Evolutionary conservation across 2,888 invertebrate species (phyloP), one percentile per base, ranked within the genome.

Genomic region (Melinopterus prodromus): DNA sequence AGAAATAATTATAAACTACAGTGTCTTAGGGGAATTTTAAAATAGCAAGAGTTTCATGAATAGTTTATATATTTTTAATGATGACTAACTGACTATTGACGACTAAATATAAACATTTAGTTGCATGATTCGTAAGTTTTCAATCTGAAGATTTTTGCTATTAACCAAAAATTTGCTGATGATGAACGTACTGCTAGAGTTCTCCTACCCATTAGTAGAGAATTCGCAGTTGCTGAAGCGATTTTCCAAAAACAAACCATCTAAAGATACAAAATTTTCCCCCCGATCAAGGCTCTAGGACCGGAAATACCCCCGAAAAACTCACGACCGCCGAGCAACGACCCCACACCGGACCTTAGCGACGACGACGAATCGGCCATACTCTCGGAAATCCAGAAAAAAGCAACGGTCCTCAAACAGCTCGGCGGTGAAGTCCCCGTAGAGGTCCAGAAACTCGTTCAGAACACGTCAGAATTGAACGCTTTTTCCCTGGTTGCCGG

Each of bases 401-500:
- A 90, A 83, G 90, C 90, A 9, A 87, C 89, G 83, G 86, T 90
- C 79, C 83, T 91, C 12, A 89, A 90, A 83, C 87, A 89, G 82
- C 83, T 90, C 7, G 89, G 89, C 4, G 89, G 89, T 1, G 88
- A 90, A 79, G 82, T 89, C 77, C 88, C 89, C 3, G 85, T 86
- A 78, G 87, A 87, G 80, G 86, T 88, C 3, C 86, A 87, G 82
- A 85, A 85, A 78, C 84, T 86, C 72, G 86, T 86, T 14, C 81
- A 84, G 71, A 79, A 81, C 6, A 82, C 84, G 69, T 77, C 78
- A 38, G 81, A 81, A 69, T 75, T 80, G 53, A 82, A 85, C 14
- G 86, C 88, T 0, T 87, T 91, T 82, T 90, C 91, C 0, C 84
- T 92, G 72, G 90, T 92, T 0, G 91, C 92, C n/a, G 91, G 91